Percentiles rank a stretch among this genome's conserved stretches.
These are phyloP conservation scores for Miniopterus natalensis DNA, from an alignment of 2,113 vertebrate species.

Conservation along the genomic window DNA sequence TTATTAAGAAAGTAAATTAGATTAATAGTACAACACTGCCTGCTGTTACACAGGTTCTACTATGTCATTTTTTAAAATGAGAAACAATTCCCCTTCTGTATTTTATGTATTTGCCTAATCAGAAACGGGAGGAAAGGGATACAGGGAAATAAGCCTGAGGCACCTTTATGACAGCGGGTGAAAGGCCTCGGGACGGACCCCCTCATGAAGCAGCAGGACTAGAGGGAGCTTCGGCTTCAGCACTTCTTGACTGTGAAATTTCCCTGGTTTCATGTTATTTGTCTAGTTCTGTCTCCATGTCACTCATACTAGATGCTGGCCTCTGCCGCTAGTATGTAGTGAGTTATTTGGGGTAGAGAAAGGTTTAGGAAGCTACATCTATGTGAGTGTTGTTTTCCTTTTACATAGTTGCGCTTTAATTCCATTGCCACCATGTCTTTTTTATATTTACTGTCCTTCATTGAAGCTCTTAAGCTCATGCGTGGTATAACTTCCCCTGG, in stretches of 20 bases:
- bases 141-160: not conserved
- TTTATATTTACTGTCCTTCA: not conserved
- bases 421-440: not conserved
- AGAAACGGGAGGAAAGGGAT: not conserved
- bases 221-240: not conserved
- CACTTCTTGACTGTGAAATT: not conserved
- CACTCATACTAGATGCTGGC: not conserved
- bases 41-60: not conserved
- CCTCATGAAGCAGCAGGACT: not conserved
- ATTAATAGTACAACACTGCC: not conserved
- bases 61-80: not conserved
- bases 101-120: not conserved
- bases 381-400: not conserved
- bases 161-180: not conserved
- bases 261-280: not conserved
- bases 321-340: not conserved
- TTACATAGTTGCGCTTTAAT: not conserved
- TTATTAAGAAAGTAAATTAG: slow-evolving; percentile 50
- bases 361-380: not conserved
- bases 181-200: not conserved
- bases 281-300: not conserved
- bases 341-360: not conserved
- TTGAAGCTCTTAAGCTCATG: not conserved
- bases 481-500: not conserved
- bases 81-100: not conserved